Percentiles rank a stretch among this genome's conserved stretches.
Conservation (phyloP, 1,140 invertebrate species). For the Colletes latitarsis region DNA sequence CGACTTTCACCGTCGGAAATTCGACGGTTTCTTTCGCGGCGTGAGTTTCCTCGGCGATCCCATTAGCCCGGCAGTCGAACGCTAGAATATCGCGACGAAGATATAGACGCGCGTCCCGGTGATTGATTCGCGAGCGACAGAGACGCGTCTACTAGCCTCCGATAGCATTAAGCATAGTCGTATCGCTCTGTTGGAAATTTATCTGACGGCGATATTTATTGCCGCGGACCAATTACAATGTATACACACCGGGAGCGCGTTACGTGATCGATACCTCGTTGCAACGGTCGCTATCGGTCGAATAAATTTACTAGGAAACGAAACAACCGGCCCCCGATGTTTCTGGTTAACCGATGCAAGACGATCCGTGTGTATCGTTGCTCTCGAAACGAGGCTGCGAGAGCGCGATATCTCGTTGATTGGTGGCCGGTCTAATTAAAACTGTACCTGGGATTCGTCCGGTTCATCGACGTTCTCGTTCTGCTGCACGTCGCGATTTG, state of each 20-base stretch:
- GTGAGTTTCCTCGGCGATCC: neutral
- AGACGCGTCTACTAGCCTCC: neutral
- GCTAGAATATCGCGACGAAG: conserved; percentile 3
- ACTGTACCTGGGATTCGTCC: conserved; percentile 3
- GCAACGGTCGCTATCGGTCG: conserved; percentile 25
- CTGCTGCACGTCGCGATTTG: neutral
- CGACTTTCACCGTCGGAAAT: too few relatives aligned
- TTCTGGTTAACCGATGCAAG: neutral
- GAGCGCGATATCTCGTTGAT: conserved; percentile 12
- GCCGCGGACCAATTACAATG: conserved; percentile 40
- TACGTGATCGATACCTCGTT: conserved; percentile 41
- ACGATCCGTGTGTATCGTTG: conserved; percentile 13
- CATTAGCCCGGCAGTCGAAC: neutral
- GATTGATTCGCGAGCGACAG: conserved; percentile 27
- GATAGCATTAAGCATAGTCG: conserved; percentile 23
- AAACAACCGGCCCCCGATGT: conserved; percentile 5
- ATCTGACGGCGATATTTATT: conserved; percentile 41
- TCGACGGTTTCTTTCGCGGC: too few relatives aligned
- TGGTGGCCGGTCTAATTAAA: conserved; percentile 52
- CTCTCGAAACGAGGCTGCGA: neutral
- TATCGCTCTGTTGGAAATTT: conserved; percentile 3
- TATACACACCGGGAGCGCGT: conserved; percentile 14
- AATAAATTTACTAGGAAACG: conserved; percentile 31
- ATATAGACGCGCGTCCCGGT: conserved; percentile 7
- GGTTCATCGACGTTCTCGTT: neutral